Percentiles rank a stretch among this genome's conserved stretches.
These are phyloP conservation scores for Cyaniris semiargus DNA, from an alignment of 2,888 invertebrate species.

Conservation along the genomic window DNA sequence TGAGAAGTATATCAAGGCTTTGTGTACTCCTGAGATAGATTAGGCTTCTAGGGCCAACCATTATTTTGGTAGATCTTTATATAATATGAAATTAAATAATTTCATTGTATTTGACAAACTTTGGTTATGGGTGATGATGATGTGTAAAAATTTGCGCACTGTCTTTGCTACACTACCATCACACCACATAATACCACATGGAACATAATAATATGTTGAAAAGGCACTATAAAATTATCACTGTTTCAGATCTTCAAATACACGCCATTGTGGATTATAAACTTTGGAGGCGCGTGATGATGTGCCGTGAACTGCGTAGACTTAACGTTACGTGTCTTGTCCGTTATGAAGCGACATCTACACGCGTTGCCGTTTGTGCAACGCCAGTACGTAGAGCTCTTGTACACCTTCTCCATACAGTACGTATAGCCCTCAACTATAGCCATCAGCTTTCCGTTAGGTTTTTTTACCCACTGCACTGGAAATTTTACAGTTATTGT, in stretches of 20 bases:
- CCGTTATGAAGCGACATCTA: slow-evolving; percentile 44
- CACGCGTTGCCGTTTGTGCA: slow-evolving; percentile 46
- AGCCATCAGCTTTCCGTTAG: slow-evolving; percentile 39
- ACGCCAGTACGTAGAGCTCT: slow-evolving; percentile 40
- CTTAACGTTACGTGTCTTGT: slow-evolving; percentile 35
- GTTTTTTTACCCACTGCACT: slow-evolving; percentile 40
- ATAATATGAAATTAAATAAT: too few relatives aligned
- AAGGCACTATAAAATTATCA: too few relatives aligned
- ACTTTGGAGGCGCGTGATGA: slow-evolving; percentile 42
- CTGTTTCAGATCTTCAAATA: neutral
- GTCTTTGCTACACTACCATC: too few relatives aligned
- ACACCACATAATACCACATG: too few relatives aligned
- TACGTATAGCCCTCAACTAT: slow-evolving; percentile 44
- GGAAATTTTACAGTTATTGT: slow-evolving; percentile 31
- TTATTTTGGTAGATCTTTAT: too few relatives aligned
- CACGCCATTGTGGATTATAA: slow-evolving; percentile 42
- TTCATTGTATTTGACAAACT: too few relatives aligned
- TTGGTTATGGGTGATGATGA: too few relatives aligned
- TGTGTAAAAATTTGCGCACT: too few relatives aligned
- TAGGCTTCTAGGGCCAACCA: too few relatives aligned
- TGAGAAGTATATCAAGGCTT: too few relatives aligned
- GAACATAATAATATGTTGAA: too few relatives aligned
- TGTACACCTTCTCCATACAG: slow-evolving; percentile 33
- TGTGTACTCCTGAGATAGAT: too few relatives aligned
- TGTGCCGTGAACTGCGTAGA: slow-evolving; percentile 42